Conservation (phyloP, 92 coral and sea anemone genomes). For the Porites evermanni region DNA sequence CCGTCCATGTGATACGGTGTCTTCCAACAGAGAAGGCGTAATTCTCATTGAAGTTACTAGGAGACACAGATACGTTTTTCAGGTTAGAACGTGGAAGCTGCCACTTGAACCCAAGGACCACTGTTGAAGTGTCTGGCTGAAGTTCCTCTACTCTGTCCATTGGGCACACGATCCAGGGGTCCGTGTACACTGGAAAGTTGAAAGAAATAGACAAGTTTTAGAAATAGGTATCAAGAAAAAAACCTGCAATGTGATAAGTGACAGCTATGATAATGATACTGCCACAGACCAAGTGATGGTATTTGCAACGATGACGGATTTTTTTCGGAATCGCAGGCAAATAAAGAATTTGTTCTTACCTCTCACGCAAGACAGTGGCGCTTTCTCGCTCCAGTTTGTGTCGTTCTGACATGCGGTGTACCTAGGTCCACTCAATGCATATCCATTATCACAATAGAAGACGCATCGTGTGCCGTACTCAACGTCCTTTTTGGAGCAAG, state of each 20-base stretch:
- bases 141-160: slow-evolving; percentile 76
- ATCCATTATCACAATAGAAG: slow-evolving; percentile 84
- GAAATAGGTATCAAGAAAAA: too few species aligned
- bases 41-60: slow-evolving; percentile 76
- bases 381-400: slow-evolving; percentile 82
- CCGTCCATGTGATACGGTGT: slow-evolving; percentile 93
- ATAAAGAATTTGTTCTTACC: slow-evolving; percentile 53
- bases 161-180: slow-evolving; percentile 97
- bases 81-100: slow-evolving; percentile 84
- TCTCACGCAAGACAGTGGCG: slow-evolving; percentile 81
- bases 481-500: slow-evolving; percentile 80
- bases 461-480: slow-evolving; percentile 96
- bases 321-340: too few species aligned
- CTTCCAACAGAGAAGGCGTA: slow-evolving; percentile 92
- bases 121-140: slow-evolving; percentile 57
- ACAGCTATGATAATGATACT: too few species aligned
- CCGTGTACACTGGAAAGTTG: slow-evolving; percentile 69
- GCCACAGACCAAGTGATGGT: too few species aligned
- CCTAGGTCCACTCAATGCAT: slow-evolving; percentile 90
- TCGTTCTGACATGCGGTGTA: slow-evolving; percentile 90
- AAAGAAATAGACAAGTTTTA: background rate
- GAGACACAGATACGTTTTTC: slow-evolving; percentile 75
- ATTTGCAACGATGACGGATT: too few species aligned
- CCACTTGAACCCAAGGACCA: slow-evolving; percentile 88
- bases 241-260: too few species aligned